Evolutionary conservation across 2,113 vertebrate genomes (phyloP).

Genomic region (Lepisosteus osseus): DNA sequence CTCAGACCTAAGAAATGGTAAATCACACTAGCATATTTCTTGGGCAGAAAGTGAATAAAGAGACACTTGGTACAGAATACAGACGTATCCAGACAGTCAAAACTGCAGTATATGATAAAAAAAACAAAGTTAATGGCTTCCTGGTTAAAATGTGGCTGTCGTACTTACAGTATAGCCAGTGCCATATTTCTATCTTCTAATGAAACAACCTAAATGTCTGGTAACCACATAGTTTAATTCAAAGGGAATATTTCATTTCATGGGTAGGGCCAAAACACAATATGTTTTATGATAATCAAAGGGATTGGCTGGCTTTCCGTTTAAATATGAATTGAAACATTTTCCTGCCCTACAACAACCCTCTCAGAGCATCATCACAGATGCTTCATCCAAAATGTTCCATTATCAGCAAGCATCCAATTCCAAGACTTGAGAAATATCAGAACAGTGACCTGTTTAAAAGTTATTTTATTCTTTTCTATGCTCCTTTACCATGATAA

Average conservation of each 20-base stretch:
- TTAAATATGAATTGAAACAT: background rate
- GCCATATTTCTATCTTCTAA: background rate
- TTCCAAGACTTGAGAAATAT: constrained; percentile 4
- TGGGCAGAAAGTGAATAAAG: no score
- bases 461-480: background rate
- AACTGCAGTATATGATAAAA: no score
- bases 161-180: no score
- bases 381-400: constrained; percentile 14
- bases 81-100: no score
- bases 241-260: constrained; percentile 16
- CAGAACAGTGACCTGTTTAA: constrained; percentile 14
- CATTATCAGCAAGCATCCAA: constrained; percentile 8
- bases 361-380: background rate
- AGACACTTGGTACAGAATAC: no score
- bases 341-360: background rate
- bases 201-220: background rate
- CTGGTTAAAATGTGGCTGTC: no score
- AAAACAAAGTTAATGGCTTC: no score
- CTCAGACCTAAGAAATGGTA: no score
- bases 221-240: background rate
- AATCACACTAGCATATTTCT: no score
- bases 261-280: background rate
- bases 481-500: background rate
- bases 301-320: background rate
- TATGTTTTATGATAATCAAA: constrained; percentile 23